Percentiles rank a stretch among this genome's conserved stretches.
These are phyloP conservation scores for Peribatodes rhomboidaria DNA, from an alignment of 2,888 invertebrate genomes.

Conservation along the genomic window DNA sequence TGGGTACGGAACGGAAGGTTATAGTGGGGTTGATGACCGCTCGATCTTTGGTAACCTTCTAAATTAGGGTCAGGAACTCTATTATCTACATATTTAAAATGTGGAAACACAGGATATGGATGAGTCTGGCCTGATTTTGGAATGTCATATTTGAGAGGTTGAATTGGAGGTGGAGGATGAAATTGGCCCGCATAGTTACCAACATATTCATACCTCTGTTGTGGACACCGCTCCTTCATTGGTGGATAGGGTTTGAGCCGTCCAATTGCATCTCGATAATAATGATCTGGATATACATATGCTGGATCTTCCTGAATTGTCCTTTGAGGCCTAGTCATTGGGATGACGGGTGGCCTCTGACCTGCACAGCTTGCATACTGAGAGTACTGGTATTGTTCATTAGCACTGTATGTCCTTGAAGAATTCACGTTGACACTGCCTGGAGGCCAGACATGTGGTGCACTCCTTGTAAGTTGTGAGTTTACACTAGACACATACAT, in stretches of 20 bases:
- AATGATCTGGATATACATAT: slow-evolving; percentile 70
- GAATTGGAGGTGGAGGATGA: slow-evolving; percentile 69
- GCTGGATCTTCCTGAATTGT: slow-evolving; percentile 68
- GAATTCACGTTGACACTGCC: slow-evolving; percentile 66
- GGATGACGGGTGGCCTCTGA: slow-evolving; percentile 61
- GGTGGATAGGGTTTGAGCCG: slow-evolving; percentile 79
- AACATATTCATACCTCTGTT: slow-evolving; percentile 81
- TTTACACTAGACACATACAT: slow-evolving; percentile 71
- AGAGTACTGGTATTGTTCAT: slow-evolving; percentile 75
- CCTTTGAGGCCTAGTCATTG: slow-evolving; percentile 66
- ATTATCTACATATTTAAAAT: slow-evolving; percentile 75
- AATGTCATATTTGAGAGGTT: slow-evolving; percentile 75
- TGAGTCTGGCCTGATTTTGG: slow-evolving; percentile 70
- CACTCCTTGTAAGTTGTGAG: slow-evolving; percentile 59
- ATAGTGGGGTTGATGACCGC: slow-evolving; percentile 65
- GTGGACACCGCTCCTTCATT: slow-evolving; percentile 75
- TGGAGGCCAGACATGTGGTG: slow-evolving; percentile 69
- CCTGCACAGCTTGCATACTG: slow-evolving; percentile 73
- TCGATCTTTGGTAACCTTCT: slow-evolving; percentile 73
- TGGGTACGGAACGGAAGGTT: slow-evolving; percentile 71
- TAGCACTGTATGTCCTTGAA: slow-evolving; percentile 67
- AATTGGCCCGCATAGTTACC: slow-evolving; percentile 74
- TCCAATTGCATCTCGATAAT: slow-evolving; percentile 72
- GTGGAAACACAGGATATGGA: slow-evolving; percentile 70
- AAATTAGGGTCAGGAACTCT: slow-evolving; percentile 69